A percentile compares a stretch with the other conserved stretches of the same genome.
Conservation (phyloP, 1,140 invertebrate species). For the Copidosoma floridanum region DNA sequence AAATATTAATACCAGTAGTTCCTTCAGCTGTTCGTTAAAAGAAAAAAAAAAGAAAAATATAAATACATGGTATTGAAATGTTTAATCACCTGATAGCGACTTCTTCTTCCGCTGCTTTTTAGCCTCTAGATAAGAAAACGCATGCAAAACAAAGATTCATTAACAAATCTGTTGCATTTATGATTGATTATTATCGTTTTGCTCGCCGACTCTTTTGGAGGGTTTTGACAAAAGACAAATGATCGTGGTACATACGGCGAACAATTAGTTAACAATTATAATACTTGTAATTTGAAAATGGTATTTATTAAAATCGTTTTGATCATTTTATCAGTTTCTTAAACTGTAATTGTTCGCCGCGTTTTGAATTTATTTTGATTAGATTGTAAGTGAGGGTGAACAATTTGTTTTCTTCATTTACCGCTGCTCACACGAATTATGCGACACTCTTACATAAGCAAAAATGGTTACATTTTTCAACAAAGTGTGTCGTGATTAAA, state of each 20-base stretch:
- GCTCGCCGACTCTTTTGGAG: slow-evolving; percentile 17
- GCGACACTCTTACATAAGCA: background rate
- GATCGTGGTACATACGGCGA: background rate
- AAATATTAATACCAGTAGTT: slow-evolving; percentile 23
- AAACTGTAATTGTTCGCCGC: too few species aligned
- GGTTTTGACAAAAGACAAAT: slow-evolving; percentile 19
- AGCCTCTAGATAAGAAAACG: slow-evolving; percentile 75
- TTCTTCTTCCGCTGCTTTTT: slow-evolving; percentile 90
- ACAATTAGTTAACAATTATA: background rate
- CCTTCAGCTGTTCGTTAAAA: slow-evolving; percentile 27
- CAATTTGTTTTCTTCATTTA: slow-evolving; percentile 5
- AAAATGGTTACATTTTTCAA: background rate
- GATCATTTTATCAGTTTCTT: too few species aligned
- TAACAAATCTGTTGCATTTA: slow-evolving; percentile 55
- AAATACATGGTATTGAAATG: slow-evolving; percentile 44
- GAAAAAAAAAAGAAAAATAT: slow-evolving; percentile 29
- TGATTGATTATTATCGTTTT: slow-evolving; percentile 24
- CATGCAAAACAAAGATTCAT: slow-evolving; percentile 64
- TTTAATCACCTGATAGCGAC: slow-evolving; percentile 77
- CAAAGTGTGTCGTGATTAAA: background rate
- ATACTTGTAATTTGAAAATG: too few species aligned
- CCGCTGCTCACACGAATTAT: slow-evolving; percentile 6
- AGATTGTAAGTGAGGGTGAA: slow-evolving; percentile 14
- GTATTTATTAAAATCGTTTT: too few species aligned
- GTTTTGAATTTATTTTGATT: slow-evolving; percentile 14